A percentile compares a stretch with the other conserved stretches of the same genome.
phyloP scores from a whole-genome alignment of 1,140 invertebrate genomes.

The Globodera rostochiensis region DNA sequence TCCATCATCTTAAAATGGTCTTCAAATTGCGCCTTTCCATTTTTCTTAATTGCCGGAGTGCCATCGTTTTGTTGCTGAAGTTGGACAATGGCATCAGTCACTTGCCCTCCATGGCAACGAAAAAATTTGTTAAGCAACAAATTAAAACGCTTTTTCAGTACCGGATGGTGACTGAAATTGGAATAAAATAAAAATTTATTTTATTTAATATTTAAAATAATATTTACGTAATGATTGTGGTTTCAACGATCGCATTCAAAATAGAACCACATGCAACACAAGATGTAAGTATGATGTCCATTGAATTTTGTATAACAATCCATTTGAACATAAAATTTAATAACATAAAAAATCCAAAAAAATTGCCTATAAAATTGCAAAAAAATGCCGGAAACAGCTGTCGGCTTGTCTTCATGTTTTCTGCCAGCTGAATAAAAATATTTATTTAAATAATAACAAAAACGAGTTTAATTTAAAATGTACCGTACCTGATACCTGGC shows the following conservation, averaged over 20 bases:
- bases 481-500: neutral
- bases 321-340: neutral
- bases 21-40: too few relatives aligned
- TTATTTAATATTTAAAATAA: neutral
- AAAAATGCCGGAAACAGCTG: constrained; percentile 4
- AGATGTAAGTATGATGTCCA: neutral
- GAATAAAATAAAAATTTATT: neutral
- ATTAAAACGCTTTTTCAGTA: neutral
- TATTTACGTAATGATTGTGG: constrained; percentile 3
- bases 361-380: constrained; percentile 6
- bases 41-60: too few relatives aligned
- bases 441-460: too few relatives aligned
- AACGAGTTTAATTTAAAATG: neutral
- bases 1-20: too few relatives aligned
- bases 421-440: neutral
- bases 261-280: neutral
- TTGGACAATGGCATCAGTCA: neutral
- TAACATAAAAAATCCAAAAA: neutral
- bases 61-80: too few relatives aligned
- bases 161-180: constrained; percentile 11
- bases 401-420: constrained; percentile 5
- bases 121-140: constrained; percentile 4
- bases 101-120: neutral
- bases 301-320: neutral
- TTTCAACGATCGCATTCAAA: constrained; percentile 4